Base-by-base conservation (phyloP, 2,797 vertebrate species). In the Catharus ustulatus region DNA sequence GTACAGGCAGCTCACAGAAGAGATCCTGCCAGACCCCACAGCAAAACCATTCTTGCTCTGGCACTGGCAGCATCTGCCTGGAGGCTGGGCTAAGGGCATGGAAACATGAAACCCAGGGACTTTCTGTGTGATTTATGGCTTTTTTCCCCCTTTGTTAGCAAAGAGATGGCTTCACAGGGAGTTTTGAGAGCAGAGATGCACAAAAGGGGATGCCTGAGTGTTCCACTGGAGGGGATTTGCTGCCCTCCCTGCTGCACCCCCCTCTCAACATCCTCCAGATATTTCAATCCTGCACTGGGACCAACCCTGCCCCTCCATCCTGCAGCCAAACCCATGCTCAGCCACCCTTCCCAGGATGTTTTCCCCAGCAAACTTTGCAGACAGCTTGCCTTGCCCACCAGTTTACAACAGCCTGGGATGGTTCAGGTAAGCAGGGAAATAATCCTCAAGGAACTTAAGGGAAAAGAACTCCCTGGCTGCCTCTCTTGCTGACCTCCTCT, bases 61-160 rank as follows among this genome's bases (percentile, higher is more conserved):
- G 40, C 19, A n/a, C 48, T 57, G 48, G 27, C 42, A 62, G 45
- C 16, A 32, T 1, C 46, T 34, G 2, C 9, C 63, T 57, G 23
- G 21, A 30, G 15, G 29, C 49, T 38, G 38, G 20, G 42, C 46
- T 75, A 8, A 11, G 21, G 36, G 29, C 32, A 52, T 81, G 79
- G 27, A 54, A 80, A 83, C 18, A 48, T 0, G 0, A 76, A 90
- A 6, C 16, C 10, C 12, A 26, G 0, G 0, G 13, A 27, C 20
- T 66, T 13, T 46, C 18, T 69, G 10, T 46, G 49, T 42, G 29
- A n/a, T 84, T 68, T 23, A 32, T 29, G 21, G 24, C 10, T 58
- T 26, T 10, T 32, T 63, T 59, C 40, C 46, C n/a, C n/a, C 32
- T 61, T 58, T 58, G 32, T 62, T 69, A 49, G 14, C 15, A 36